phyloP scores from a whole-genome alignment of 2,888 invertebrate genomes.

The Platerodrilus igneus region DNA sequence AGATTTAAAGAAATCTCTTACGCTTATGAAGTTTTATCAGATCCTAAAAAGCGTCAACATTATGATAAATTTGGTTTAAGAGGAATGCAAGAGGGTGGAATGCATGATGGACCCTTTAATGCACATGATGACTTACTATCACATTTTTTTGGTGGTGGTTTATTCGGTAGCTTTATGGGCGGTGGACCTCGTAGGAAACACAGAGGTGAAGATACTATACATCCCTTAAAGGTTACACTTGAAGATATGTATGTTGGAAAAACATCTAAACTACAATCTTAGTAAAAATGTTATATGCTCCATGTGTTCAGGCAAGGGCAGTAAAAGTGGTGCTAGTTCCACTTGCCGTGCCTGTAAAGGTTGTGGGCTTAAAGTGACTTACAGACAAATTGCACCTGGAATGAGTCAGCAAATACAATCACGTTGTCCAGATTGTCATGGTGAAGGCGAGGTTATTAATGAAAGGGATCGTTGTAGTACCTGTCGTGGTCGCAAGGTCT shows the following conservation, averaged over 20 bases:
- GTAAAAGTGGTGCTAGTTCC: constrained; percentile 62
- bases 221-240: constrained; percentile 77
- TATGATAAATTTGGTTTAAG: constrained; percentile 87
- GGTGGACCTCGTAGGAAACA: constrained; percentile 52
- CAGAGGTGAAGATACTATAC: constrained; percentile 79
- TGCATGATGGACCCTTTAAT: constrained; percentile 50
- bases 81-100: constrained; percentile 76
- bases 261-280: constrained; percentile 73
- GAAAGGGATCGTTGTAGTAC: constrained; percentile 78
- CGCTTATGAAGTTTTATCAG: constrained; percentile 89
- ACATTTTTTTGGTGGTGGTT: constrained; percentile 64
- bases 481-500: constrained; percentile 81
- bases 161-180: constrained; percentile 55
- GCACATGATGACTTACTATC: constrained; percentile 63
- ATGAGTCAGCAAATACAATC: constrained; percentile 62
- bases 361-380: constrained; percentile 68
- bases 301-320: constrained; percentile 73
- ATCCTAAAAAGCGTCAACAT: constrained; percentile 76
- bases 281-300: constrained; percentile 78
- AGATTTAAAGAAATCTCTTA: constrained; percentile 95
- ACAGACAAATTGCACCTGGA: constrained; percentile 63
- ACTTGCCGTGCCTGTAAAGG: constrained; percentile 74
- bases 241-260: constrained; percentile 92
- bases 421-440: constrained; percentile 60
- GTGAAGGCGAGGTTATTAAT: constrained; percentile 68